Percentiles rank a stretch among this genome's conserved stretches.
These are phyloP conservation scores for Luehdorfia chinensis DNA, from an alignment of 1,140 invertebrate species.

Conservation along the genomic window DNA sequence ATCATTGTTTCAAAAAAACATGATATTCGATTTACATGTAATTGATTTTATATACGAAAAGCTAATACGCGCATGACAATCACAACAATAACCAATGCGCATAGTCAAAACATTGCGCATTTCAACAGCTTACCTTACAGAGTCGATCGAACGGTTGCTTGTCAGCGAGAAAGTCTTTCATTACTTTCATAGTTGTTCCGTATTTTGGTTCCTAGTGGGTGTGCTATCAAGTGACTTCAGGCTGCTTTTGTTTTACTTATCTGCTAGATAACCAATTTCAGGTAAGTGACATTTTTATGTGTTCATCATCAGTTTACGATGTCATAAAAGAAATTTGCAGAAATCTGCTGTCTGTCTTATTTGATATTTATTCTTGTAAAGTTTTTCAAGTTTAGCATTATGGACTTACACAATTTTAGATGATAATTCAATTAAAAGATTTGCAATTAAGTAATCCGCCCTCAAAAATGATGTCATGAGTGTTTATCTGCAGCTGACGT, in stretches of 20 bases:
- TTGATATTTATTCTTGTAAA: not conserved
- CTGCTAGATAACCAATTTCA: constrained; percentile 46
- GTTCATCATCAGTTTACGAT: not conserved
- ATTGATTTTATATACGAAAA: too few species aligned
- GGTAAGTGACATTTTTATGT: constrained; percentile 39
- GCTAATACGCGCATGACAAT: constrained; percentile 62
- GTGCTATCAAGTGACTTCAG: constrained; percentile 49
- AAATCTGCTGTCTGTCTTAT: not conserved
- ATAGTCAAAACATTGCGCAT: constrained; percentile 76
- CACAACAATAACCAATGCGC: constrained; percentile 60
- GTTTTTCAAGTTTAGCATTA: not conserved
- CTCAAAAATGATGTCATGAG: constrained; percentile 10
- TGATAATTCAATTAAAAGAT: not conserved
- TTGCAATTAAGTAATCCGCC: not conserved
- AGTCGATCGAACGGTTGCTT: constrained; percentile 63
- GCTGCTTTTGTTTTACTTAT: constrained; percentile 44
- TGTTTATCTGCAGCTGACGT: constrained; percentile 8
- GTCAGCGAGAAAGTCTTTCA: constrained; percentile 58
- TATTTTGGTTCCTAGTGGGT: constrained; percentile 67
- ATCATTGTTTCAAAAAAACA: too few species aligned
- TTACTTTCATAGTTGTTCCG: constrained; percentile 47
- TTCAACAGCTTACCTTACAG: constrained; percentile 64
- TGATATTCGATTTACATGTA: too few species aligned
- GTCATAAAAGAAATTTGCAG: not conserved
- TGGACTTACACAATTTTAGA: too few species aligned